Conservation (phyloP, 2,113 vertebrate genomes). For the Albula goreensis region DNA sequence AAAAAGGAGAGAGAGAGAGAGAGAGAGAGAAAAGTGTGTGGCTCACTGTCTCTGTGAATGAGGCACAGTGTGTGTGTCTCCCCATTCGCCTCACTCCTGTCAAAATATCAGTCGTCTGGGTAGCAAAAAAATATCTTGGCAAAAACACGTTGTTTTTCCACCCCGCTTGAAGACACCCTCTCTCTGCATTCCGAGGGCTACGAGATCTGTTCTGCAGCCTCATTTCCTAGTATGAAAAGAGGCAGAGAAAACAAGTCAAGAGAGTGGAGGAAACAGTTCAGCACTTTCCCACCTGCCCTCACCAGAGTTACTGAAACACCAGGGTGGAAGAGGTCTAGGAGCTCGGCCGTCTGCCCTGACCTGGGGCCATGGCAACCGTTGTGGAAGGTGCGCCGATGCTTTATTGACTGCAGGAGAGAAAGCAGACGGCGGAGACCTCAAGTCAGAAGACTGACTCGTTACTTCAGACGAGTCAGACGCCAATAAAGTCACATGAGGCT, state of each 20-base stretch:
- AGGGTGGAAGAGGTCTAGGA: not conserved
- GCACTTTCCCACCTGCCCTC: not conserved
- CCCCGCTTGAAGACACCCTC: not conserved
- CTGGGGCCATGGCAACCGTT: not conserved
- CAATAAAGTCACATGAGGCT: not conserved
- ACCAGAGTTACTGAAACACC: not conserved
- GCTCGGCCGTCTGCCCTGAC: not conserved
- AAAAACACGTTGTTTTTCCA: conserved; percentile 20
- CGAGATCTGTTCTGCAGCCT: conserved; percentile 17
- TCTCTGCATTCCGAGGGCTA: not conserved
- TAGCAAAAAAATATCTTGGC: conserved; percentile 41
- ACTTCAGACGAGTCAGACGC: not conserved
- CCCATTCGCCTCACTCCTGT: conserved; percentile 10
- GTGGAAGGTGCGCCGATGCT: not conserved
- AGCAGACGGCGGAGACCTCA: not conserved
- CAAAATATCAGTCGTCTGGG: conserved; percentile 39
- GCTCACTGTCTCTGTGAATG: not conserved
- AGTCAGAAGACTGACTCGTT: no score
- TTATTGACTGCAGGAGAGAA: not conserved
- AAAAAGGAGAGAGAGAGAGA: no score
- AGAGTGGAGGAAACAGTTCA: conserved; percentile 3
- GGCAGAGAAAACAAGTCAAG: not conserved
- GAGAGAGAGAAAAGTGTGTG: not conserved
- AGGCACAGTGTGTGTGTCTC: not conserved
- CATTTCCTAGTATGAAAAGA: conserved; percentile 11